Evolutionary conservation across 2,888 invertebrate species (phyloP).

Genomic region (Oligia fasciuncula): DNA sequence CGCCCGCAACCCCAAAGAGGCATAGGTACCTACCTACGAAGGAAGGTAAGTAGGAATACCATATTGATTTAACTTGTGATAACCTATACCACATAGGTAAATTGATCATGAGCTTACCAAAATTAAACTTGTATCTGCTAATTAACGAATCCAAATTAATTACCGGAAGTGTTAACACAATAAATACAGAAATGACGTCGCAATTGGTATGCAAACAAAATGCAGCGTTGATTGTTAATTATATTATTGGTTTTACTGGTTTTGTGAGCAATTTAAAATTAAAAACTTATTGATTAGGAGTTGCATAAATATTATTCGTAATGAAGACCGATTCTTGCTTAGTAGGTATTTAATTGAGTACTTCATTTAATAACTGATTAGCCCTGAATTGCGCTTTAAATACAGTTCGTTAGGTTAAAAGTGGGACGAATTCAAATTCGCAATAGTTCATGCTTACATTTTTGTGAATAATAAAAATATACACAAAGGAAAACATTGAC

Average conservation of each 20-base stretch:
- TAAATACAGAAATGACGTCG: constrained; percentile 47
- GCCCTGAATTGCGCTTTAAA: neutral
- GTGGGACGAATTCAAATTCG: neutral
- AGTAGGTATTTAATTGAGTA: too few relatives aligned
- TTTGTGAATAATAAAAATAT: neutral
- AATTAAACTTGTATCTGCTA: constrained; percentile 23
- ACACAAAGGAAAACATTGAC: neutral
- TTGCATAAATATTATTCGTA: neutral
- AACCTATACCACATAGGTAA: neutral
- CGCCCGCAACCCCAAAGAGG: too few relatives aligned
- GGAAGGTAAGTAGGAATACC: too few relatives aligned
- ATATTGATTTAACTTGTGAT: neutral
- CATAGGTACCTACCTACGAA: too few relatives aligned
- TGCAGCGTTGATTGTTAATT: constrained; percentile 39
- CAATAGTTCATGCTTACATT: neutral
- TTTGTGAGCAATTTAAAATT: neutral
- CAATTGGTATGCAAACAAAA: constrained; percentile 39
- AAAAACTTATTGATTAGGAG: neutral
- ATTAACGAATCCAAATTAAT: constrained; percentile 52
- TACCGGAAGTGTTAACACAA: constrained; percentile 42
- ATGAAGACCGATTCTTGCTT: neutral
- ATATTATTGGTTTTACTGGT: constrained; percentile 12
- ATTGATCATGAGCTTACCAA: constrained; percentile 1
- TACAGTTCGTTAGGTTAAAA: too few relatives aligned
- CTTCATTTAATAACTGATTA: neutral